These are phyloP conservation scores for Noctua janthe DNA, from an alignment of 2,888 invertebrate genomes.

Conservation along the genomic window DNA sequence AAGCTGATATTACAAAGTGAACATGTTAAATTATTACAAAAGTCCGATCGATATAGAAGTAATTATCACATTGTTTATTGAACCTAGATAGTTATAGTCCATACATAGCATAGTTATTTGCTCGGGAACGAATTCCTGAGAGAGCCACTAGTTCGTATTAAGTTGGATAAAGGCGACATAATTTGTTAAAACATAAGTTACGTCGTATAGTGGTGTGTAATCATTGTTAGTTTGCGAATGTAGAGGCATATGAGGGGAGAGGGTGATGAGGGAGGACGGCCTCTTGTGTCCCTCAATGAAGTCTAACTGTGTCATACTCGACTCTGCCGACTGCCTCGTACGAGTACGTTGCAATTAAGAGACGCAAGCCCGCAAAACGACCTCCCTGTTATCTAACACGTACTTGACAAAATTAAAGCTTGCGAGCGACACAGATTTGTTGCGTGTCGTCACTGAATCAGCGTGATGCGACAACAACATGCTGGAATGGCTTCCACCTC, in stretches of 20 bases:
- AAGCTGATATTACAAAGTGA: conserved; percentile 25
- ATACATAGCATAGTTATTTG: conserved; percentile 27
- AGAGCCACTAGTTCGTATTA: conserved; percentile 56
- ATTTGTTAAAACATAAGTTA: conserved; percentile 62
- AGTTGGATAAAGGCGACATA: conserved; percentile 52
- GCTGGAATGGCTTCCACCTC: conserved; percentile 32
- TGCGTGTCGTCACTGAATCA: conserved; percentile 32
- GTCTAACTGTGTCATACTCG: conserved; percentile 65
- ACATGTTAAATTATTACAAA: conserved; percentile 2
- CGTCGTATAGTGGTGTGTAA: conserved; percentile 52
- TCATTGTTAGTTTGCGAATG: conserved; percentile 63
- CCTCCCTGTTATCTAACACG: conserved; percentile 50
- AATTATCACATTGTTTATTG: conserved; percentile 25
- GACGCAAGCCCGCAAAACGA: conserved; percentile 57
- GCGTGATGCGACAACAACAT: conserved; percentile 22
- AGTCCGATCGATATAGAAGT: conserved; percentile 11
- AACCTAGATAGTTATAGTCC: conserved; percentile 16
- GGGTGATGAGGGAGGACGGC: conserved; percentile 43
- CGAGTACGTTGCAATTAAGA: conserved; percentile 65
- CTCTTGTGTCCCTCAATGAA: conserved; percentile 57
- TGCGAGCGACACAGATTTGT: conserved; percentile 51
- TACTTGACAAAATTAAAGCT: conserved; percentile 60
- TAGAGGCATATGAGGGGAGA: conserved; percentile 38
- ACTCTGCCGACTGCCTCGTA: conserved; percentile 54
- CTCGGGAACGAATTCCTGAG: conserved; percentile 47